phyloP scores from a whole-genome alignment of 2,113 vertebrate genomes.

The Corapipo altera region DNA sequence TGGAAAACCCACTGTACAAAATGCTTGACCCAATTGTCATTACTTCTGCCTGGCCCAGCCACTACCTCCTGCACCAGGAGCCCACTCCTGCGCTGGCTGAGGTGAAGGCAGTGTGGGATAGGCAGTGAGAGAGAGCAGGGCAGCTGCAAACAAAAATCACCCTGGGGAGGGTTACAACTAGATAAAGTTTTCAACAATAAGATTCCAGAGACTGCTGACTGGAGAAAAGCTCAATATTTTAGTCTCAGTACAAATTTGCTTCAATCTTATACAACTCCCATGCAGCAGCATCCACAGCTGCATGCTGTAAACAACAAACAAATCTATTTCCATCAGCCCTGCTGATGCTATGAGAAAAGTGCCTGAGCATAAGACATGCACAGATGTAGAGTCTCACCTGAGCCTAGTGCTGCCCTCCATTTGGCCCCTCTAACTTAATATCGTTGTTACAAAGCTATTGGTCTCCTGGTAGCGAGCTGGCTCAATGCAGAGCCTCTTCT shows the following conservation, averaged over 20 bases:
- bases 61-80: background rate
- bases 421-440: slow-evolving; percentile 86
- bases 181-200: slow-evolving; percentile 87
- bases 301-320: slow-evolving; percentile 89
- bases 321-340: slow-evolving; percentile 86
- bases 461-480: slow-evolving; percentile 84
- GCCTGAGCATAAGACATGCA: slow-evolving; percentile 83
- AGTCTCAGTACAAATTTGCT: slow-evolving; percentile 86
- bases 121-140: slow-evolving; percentile 74
- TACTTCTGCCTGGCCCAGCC: slow-evolving; percentile 6
- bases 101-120: slow-evolving; percentile 50
- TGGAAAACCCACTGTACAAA: background rate
- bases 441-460: slow-evolving; percentile 86
- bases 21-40: slow-evolving; percentile 4
- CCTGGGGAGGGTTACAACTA: slow-evolving; percentile 81
- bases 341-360: slow-evolving; percentile 86
- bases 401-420: slow-evolving; percentile 86
- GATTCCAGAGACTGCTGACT: slow-evolving; percentile 87
- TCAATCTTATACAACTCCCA: slow-evolving; percentile 88
- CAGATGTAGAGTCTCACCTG: slow-evolving; percentile 92
- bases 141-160: slow-evolving; percentile 84
- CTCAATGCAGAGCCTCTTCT: slow-evolving; percentile 80
- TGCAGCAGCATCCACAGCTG: slow-evolving; percentile 89
- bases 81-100: slow-evolving; percentile 41
- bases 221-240: slow-evolving; percentile 84